These are phyloP conservation scores for Steinernema hermaphroditum DNA, from an alignment of 2,888 invertebrate species.

Conservation along the genomic window DNA sequence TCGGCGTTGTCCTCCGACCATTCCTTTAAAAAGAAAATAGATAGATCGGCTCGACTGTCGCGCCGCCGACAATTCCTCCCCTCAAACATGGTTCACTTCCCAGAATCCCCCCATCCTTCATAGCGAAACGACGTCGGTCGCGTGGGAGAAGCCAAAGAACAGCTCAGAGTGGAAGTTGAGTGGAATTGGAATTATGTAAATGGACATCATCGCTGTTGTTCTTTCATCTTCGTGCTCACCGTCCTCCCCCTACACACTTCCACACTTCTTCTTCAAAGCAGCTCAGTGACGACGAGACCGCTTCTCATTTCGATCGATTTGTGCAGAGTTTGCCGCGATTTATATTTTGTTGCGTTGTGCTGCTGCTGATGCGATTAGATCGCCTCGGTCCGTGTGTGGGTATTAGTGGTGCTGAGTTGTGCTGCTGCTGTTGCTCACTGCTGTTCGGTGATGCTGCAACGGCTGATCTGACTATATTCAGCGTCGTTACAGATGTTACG, in stretches of 20 bases:
- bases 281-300: background rate
- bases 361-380: conserved; percentile 26
- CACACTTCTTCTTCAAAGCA: background rate
- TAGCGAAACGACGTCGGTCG: too few species aligned
- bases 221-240: too few species aligned
- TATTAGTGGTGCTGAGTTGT: background rate
- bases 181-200: too few species aligned
- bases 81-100: too few species aligned
- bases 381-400: conserved; percentile 19
- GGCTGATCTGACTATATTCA: background rate
- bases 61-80: too few species aligned
- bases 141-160: too few species aligned
- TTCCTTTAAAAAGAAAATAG: background rate
- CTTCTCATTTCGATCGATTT: conserved; percentile 14
- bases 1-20: background rate
- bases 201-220: too few species aligned
- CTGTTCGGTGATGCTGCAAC: conserved; percentile 1
- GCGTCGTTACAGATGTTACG: background rate
- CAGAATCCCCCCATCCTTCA: too few species aligned
- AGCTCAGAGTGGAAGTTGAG: too few species aligned
- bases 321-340: conserved; percentile 25
- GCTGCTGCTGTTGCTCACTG: background rate
- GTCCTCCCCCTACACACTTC: background rate
- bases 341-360: conserved; percentile 28
- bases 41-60: too few species aligned